Evolutionary conservation across 2,888 invertebrate species (phyloP), one percentile per base, ranked within the genome.

Genomic region (Theodoxus fluviatilis): DNA sequence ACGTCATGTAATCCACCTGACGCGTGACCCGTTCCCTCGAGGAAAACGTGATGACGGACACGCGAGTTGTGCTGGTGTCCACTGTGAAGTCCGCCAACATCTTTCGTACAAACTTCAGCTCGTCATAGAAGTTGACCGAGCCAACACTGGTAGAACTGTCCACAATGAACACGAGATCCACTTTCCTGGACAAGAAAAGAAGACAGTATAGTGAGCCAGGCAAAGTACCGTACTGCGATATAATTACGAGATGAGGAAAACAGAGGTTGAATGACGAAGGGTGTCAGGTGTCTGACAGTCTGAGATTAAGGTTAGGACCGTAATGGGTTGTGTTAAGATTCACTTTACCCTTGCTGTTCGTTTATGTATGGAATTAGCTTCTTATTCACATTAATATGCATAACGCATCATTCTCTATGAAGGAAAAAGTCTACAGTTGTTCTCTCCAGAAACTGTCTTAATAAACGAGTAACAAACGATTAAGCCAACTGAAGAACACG

Each of bases 141-240:
- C 92, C 92, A 2, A 92, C 91, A 76, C 91, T 92, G 0, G 91
- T 91, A n/a, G 92, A 92, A 18, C 91, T 90, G 79, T 92, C 92
- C 61, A 92, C 90, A 61, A 92, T 86, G 83, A 92, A 92, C 35
- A 92, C 89, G 49, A 92, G 85, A 79, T 92, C 92, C 73, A 91
- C 85, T 65, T 71, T 59, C 22, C 18, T 52, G 6, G 7, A 25
- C 15, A 25, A 7, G 22, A 43, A 12, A 9, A 43, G 9, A 12
- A 12, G 18, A 12, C 15, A 43, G 43, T 43, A 12, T 43, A 43
- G 9, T 43, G 43, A 15, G n/a, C n/a, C 9, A 43, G 9, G 43
- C 43, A 43, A 15, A 15, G 9, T 15, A 43, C 9, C 43, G 9
- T 43, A 15, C 43, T 43, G 12, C 9, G 9, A 15, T 12, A 15